Conservation (phyloP, 1,140 invertebrate species). For the Lithobius niger region DNA sequence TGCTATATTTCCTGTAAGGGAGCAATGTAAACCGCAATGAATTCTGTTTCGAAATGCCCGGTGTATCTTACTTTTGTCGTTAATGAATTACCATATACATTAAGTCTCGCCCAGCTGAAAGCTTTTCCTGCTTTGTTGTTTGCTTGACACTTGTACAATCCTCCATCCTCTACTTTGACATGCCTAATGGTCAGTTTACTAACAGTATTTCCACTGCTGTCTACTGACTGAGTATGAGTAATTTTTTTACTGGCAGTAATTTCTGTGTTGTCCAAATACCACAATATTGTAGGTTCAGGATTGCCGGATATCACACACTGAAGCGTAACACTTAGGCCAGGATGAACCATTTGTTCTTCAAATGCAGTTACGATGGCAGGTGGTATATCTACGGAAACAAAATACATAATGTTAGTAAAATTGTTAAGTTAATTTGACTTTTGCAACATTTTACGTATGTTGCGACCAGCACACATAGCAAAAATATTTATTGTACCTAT, state of each 20-base stretch:
- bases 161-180: conserved; percentile 38
- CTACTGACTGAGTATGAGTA: neutral
- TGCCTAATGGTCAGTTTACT: neutral
- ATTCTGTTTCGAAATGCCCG: too few species aligned
- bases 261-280: neutral
- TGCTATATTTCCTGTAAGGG: too few species aligned
- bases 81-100: conserved; percentile 11
- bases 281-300: neutral
- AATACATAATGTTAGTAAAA: too few species aligned
- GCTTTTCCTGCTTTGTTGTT: conserved; percentile 37
- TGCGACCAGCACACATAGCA: too few species aligned
- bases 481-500: too few species aligned
- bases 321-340: neutral
- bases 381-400: neutral
- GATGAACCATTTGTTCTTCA: neutral
- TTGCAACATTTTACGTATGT: too few species aligned
- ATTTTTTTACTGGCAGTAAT: neutral
- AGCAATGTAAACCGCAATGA: too few species aligned
- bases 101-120: neutral
- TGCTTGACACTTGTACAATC: conserved; percentile 68
- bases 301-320: neutral
- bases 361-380: neutral
- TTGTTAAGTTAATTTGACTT: too few species aligned
- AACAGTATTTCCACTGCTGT: neutral
- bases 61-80: too few species aligned